phyloP scores from a whole-genome alignment of 2,888 invertebrate genomes.

The Diarsia mendica region DNA sequence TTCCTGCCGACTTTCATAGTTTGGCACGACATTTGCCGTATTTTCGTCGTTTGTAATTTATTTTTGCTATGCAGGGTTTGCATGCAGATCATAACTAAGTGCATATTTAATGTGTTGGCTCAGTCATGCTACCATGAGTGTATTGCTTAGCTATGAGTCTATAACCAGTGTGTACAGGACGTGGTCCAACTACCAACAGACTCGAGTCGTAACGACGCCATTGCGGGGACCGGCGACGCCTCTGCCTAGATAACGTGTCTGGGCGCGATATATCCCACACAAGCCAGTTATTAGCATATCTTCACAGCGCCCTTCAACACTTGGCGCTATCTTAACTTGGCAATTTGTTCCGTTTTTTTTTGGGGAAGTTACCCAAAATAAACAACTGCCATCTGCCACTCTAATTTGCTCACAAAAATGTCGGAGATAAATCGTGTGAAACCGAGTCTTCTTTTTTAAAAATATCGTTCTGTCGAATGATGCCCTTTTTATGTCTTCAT shows the following conservation, averaged over 20 bases:
- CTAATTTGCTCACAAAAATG: slow-evolving; percentile 40
- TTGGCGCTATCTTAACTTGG: slow-evolving; percentile 53
- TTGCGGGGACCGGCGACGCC: slow-evolving; percentile 64
- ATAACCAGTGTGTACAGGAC: slow-evolving; percentile 41
- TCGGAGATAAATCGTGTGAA: slow-evolving; percentile 41
- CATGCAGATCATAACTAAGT: slow-evolving; percentile 40
- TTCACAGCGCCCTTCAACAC: slow-evolving; percentile 61
- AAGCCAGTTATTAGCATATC: slow-evolving; percentile 75
- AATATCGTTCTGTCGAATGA: slow-evolving; percentile 33
- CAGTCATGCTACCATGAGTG: slow-evolving; percentile 11
- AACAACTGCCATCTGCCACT: slow-evolving; percentile 38
- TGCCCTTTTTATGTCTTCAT: slow-evolving; percentile 57
- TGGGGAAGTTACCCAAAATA: slow-evolving; percentile 28
- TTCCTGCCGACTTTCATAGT: slow-evolving; percentile 26
- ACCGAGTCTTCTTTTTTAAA: slow-evolving; percentile 17
- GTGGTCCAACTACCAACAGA: slow-evolving; percentile 59
- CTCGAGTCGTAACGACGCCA: slow-evolving; percentile 72
- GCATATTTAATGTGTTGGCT: slow-evolving; percentile 51
- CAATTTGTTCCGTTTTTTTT: slow-evolving; percentile 33
- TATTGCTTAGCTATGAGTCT: slow-evolving; percentile 25
- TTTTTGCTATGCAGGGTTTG: slow-evolving; percentile 27
- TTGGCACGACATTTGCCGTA: slow-evolving; percentile 40
- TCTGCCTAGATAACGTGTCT: slow-evolving; percentile 73
- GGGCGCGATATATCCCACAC: slow-evolving; percentile 70
- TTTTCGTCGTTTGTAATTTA: slow-evolving; percentile 30